These are phyloP conservation scores for Drosophila barbarae DNA, from an alignment of 2,888 invertebrate species.

Conservation along the genomic window DNA sequence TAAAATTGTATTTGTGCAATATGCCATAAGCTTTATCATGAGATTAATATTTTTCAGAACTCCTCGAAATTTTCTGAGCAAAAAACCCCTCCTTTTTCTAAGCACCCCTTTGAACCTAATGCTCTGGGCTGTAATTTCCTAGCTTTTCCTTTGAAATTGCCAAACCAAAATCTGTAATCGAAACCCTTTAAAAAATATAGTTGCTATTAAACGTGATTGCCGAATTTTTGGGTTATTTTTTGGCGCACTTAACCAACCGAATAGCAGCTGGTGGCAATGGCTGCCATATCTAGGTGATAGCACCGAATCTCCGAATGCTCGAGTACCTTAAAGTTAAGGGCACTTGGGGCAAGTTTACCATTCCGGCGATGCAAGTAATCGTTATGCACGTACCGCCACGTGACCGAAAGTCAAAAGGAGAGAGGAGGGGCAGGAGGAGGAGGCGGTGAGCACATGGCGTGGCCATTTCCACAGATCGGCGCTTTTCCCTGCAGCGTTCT, in stretches of 20 bases:
- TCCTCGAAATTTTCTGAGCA: not conserved
- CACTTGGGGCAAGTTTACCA: slow-evolving; percentile 30
- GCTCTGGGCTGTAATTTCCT: not conserved
- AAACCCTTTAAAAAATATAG: not conserved
- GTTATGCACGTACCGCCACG: slow-evolving; percentile 61
- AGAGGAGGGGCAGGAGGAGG: not conserved
- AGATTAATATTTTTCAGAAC: not conserved
- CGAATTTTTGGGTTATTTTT: slow-evolving; percentile 1
- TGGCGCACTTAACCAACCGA: slow-evolving; percentile 5
- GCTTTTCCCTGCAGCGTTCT: slow-evolving; percentile 45
- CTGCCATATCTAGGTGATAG: slow-evolving; percentile 21
- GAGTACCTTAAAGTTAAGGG: slow-evolving; percentile 14
- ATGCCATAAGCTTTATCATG: not conserved
- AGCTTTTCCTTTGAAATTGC: not conserved
- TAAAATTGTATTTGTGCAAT: too few relatives aligned
- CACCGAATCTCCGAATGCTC: slow-evolving; percentile 9
- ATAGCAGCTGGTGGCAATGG: slow-evolving; percentile 23
- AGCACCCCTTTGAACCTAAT: not conserved
- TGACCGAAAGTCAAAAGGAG: slow-evolving; percentile 35
- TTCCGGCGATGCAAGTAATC: slow-evolving; percentile 37
- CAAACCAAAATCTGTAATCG: slow-evolving; percentile 6
- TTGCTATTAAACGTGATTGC: slow-evolving; percentile 17
- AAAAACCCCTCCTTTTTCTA: not conserved
- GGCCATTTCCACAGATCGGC: slow-evolving; percentile 28
- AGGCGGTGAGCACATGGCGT: not conserved